Evolutionary conservation across 2,888 invertebrate genomes (phyloP), one percentile per base, ranked within the genome.

Genomic region (Amitus sp.): DNA sequence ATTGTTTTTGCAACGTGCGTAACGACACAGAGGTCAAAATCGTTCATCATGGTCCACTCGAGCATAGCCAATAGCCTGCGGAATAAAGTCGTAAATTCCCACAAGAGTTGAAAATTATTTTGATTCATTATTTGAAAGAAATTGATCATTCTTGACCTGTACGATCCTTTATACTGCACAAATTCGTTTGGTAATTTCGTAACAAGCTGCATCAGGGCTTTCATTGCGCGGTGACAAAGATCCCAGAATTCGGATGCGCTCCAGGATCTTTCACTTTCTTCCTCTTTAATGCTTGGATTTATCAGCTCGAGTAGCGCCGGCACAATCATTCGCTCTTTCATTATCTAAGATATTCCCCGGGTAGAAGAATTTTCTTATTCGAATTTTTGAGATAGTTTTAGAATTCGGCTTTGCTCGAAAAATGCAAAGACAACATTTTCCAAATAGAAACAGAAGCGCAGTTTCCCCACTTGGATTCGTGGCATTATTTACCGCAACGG

Each of bases 121-220:
- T n/a, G n/a, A n/a, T n/a, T n/a, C n/a, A n/a, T n/a, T n/a, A n/a
- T n/a, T n/a, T n/a, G n/a, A n/a, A n/a, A n/a, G n/a, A n/a, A n/a
- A n/a, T n/a, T n/a, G n/a, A 46, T 28, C 28, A 23, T 23, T 7
- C 23, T 23, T 23, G 6, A 80, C 81, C 69, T 75, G 18, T 56
- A 4, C 1, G 74, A 62, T n/a, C 79, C 81, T 17, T 70, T 55
- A 34, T 62, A 15, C 18, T 67, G 62, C 1, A 77, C 39, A 55
- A 82, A 82, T 49, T 78, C 74, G 9, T 67, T 47, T 0, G 73
- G 68, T 49, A 80, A 67, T 62, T 68, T 70, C 3, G 74, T 69
- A 2, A 67, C 73, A 30, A 82, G 47, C 23, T 60, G 48, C 1
- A 72, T 53, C 15, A 82, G 54, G 4, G 74, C 70, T 50, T 71